Evolutionary conservation across 2,797 vertebrate genomes (phyloP), one percentile per base, ranked within the genome.

Genomic region (Sebastes hubbsi): DNA sequence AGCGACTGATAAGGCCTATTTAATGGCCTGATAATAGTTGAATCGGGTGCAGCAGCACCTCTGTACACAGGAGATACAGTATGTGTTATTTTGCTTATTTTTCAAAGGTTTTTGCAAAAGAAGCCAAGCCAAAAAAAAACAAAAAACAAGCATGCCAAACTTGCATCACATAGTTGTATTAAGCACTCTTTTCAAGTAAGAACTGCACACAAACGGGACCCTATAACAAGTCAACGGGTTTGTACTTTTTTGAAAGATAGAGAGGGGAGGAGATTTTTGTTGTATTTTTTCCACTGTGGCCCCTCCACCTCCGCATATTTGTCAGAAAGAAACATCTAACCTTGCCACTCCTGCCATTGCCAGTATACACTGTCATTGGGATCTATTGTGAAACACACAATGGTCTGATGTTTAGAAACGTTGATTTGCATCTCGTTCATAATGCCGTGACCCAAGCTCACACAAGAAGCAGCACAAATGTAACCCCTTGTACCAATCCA

Each of bases 121-220:
- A 38, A 85, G 83, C 67, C 64, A 66, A 80, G 71, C 65, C 76
- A 75, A 77, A 69, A 75, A 75, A 77, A 72, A 49, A 49, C 18
- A 46, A 46, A 46, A 46, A 18, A 18, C 7, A 81, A 32, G 20
- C 73, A 59, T 80, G 80, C 88, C 89, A 85, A 87, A 84, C 78
- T 88, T 42, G 38, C 38, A 42, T 42, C 38, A 42, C 38, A 42
- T 16, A 18, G 71, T 85, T 77, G 64, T 83, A 87, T 87, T 79
- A 82, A 88, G 32, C 59, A 58, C 64, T 83, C 72, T 90, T 88
- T 42, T 87, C 73, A 86, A 87, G 85, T 74, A 42, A 30, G 63
- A 85, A 71, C 70, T 36, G 36, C 52, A 34, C 65, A 87, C 65
- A 88, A 85, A 81, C 27, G 10, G 60, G 60, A 63, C 72, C 20